phyloP scores from a whole-genome alignment of 2,113 vertebrate genomes.

The Nibea coibor region DNA sequence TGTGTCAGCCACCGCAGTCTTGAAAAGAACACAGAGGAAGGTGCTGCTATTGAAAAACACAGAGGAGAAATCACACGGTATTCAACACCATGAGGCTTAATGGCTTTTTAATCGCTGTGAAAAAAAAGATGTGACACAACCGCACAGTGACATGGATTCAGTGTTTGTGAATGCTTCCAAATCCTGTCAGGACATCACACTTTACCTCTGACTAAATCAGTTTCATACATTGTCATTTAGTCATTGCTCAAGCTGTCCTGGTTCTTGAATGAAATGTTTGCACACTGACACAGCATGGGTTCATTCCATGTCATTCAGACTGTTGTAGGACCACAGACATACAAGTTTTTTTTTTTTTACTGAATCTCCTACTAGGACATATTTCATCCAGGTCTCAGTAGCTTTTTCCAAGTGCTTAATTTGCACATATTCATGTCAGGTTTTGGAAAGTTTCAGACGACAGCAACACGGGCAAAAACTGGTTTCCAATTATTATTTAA shows the following conservation, averaged over 20 bases:
- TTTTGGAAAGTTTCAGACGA: neutral
- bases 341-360: neutral
- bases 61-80: neutral
- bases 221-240: neutral
- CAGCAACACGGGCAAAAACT: neutral
- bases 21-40: slow-evolving; percentile 42
- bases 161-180: neutral
- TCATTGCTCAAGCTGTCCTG: neutral
- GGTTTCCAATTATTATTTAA: neutral
- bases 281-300: slow-evolving; percentile 8
- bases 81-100: neutral
- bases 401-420: slow-evolving; percentile 6
- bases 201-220: neutral
- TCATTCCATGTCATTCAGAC: slow-evolving; percentile 6
- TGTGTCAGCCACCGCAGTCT: slow-evolving; percentile 30
- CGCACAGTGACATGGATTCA: neutral
- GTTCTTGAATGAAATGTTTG: slow-evolving; percentile 20
- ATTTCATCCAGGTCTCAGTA: neutral
- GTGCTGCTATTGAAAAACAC: slow-evolving; percentile 32
- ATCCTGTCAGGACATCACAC: slow-evolving; percentile 12
- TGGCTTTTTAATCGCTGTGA: neutral
- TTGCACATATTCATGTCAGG: neutral
- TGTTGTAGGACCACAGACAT: neutral
- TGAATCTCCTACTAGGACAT: neutral
- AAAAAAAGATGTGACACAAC: neutral